Percentiles rank a stretch among this genome's conserved stretches.
Conservation (phyloP, 1,140 invertebrate genomes). For the Drosophila kanapiae region DNA sequence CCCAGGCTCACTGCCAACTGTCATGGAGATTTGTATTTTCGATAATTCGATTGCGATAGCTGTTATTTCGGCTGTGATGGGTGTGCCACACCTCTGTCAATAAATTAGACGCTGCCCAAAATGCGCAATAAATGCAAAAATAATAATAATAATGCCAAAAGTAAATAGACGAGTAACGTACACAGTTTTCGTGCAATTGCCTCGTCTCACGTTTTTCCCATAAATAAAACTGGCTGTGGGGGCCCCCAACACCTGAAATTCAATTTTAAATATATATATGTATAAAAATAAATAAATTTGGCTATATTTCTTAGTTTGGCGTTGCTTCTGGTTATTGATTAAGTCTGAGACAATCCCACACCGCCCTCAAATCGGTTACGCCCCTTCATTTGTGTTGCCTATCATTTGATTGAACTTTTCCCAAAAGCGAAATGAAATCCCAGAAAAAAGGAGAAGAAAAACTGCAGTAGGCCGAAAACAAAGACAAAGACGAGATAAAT, state of each 20-base stretch:
- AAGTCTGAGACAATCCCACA: constrained; percentile 56
- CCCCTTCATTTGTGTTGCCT: constrained; percentile 37
- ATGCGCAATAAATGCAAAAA: constrained; percentile 54
- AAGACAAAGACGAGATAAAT: constrained; percentile 61
- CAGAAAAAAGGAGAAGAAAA: constrained; percentile 14
- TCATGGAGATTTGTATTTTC: constrained; percentile 53
- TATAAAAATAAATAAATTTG: constrained; percentile 52
- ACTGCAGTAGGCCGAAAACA: constrained; percentile 38
- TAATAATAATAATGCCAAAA: constrained; percentile 56
- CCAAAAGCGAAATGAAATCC: constrained; percentile 21
- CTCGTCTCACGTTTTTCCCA: constrained; percentile 75
- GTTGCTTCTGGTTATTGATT: constrained; percentile 70
- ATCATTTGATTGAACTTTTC: constrained; percentile 68
- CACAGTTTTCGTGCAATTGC: constrained; percentile 74
- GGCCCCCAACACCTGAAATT: constrained; percentile 34
- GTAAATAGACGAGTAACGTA: constrained; percentile 52
- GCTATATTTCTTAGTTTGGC: constrained; percentile 29
- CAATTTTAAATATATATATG: constrained; percentile 47
- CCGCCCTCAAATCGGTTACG: constrained; percentile 50
- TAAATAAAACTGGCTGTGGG: constrained; percentile 56
- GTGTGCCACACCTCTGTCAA: constrained; percentile 64
- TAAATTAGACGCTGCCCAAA: constrained; percentile 65
- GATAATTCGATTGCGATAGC: constrained; percentile 68
- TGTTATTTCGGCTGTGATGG: constrained; percentile 21
- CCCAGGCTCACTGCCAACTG: constrained; percentile 22